A percentile compares a stretch with the other conserved stretches of the same genome.
These are phyloP conservation scores for Empis livida DNA, from an alignment of 2,888 invertebrate genomes.

Conservation along the genomic window DNA sequence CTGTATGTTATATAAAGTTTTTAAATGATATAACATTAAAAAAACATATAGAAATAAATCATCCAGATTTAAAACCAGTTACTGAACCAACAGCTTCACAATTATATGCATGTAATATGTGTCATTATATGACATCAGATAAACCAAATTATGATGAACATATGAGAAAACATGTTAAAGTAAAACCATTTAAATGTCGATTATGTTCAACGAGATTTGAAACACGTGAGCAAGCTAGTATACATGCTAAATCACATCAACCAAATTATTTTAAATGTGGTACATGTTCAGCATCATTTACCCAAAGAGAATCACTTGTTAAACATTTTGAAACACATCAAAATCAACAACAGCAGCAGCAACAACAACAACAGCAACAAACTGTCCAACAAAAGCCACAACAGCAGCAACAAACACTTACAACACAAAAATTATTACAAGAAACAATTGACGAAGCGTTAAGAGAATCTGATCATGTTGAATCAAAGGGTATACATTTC, in stretches of 20 bases:
- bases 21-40: conserved; percentile 31
- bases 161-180: conserved; percentile 32
- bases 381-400: conserved; percentile 8
- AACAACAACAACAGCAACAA: conserved; percentile 6
- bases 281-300: conserved; percentile 33
- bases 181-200: conserved; percentile 37
- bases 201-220: conserved; percentile 36
- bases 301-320: conserved; percentile 31
- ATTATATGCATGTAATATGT: conserved; percentile 32
- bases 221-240: conserved; percentile 34
- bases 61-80: conserved; percentile 22
- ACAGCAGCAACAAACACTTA: conserved; percentile 18
- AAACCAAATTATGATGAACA: conserved; percentile 34
- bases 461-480: conserved; percentile 25
- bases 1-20: conserved; percentile 33
- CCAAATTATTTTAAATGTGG: conserved; percentile 36
- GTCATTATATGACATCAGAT: conserved; percentile 34
- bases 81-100: conserved; percentile 18
- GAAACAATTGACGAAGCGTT: conserved; percentile 37
- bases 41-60: conserved; percentile 35
- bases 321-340: conserved; percentile 36
- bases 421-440: conserved; percentile 34
- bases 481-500: conserved; percentile 32
- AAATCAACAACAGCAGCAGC: conserved; percentile 14
- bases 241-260: conserved; percentile 36